Evolutionary conservation across 30 jellyfish, hydroid and myxozoan species (phyloP), one percentile per base, ranked within the genome.

Genomic region (Cassiopea xamachana): DNA sequence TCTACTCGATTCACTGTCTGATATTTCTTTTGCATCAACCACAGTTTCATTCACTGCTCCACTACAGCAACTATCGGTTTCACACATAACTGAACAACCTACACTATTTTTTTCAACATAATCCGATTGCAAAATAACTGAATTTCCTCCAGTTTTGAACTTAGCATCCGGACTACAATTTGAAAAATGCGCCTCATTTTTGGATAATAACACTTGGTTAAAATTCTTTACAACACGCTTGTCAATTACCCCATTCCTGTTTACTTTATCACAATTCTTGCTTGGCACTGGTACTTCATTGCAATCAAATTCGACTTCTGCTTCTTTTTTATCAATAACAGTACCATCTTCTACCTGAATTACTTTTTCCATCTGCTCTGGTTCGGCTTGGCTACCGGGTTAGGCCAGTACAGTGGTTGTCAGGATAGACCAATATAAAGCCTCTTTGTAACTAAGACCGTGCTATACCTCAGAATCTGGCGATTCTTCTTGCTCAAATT

Each of bases 351-450:
- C 80, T 15, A 14, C 80, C 4, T 18, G 80, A 27, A 7, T 2
- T 27, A 15, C 55, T 16, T 1, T 43, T 43, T 71, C 80, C 80
- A 71, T 71, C 6, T 27, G 8, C 27, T 64, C 27, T 5, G 2
- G 74, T 27, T 64, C 8, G 74, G 74, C 74, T 64, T 64, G 74
- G 74, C 15, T 64, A 64, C 74, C 8, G 74, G 74, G 74, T 17
- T 71, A 71, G 80, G 80, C 80, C 80, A 27, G 39, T 6, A 10
- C 18, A 17, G 7, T 17, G 10, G 80, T 19, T 71, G 55, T 71
- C 39, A 64, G 15, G 27, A 17, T 64, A 13, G 74, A 2, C 19
- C 8, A 59, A 6, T 14, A 6, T 6, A 59, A 59, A 59, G 69
- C 69, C 69, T 59, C 69, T 59, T 59, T 59, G 8, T 7, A 59